These are phyloP conservation scores for Sinotaia quadrata DNA, from an alignment of 2,888 invertebrate genomes.

Conservation along the genomic window DNA sequence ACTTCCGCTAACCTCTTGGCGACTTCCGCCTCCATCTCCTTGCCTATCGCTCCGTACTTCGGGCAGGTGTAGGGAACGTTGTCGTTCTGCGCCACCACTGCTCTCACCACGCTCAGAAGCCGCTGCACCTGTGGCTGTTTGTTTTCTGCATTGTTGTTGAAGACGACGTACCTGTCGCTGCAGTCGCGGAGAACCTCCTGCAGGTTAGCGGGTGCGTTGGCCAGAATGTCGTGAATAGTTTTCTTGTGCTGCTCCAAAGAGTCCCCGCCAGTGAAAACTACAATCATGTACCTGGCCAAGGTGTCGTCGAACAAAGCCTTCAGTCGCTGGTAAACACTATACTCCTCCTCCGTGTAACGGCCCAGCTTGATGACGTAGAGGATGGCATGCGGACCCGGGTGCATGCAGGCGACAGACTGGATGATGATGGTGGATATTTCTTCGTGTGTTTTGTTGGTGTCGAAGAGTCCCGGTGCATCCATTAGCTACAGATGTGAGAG, in stretches of 20 bases:
- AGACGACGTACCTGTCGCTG: neutral
- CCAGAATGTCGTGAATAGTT: neutral
- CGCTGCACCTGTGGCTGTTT: slow-evolving; percentile 10
- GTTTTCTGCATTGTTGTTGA: slow-evolving; percentile 10
- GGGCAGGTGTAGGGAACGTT: slow-evolving; percentile 10
- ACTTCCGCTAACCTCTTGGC: neutral
- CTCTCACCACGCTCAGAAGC: neutral
- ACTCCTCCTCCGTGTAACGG: slow-evolving; percentile 22
- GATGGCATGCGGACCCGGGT: slow-evolving; percentile 17
- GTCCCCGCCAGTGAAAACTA: slow-evolving; percentile 17
- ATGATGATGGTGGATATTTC: slow-evolving; percentile 5
- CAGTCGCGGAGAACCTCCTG: neutral
- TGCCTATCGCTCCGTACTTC: neutral
- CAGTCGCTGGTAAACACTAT: slow-evolving; percentile 8
- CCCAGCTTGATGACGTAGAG: slow-evolving; percentile 18
- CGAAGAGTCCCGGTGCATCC: slow-evolving; percentile 19
- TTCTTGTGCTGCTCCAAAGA: neutral
- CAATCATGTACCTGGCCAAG: neutral
- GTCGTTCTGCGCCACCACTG: neutral
- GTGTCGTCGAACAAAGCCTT: slow-evolving; percentile 5
- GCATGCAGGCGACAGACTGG: slow-evolving; percentile 13
- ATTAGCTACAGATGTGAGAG: neutral
- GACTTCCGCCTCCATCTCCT: slow-evolving; percentile 14
- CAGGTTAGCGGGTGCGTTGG: neutral
- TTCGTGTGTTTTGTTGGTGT: slow-evolving; percentile 15